Evolutionary conservation across 2,113 vertebrate genomes (phyloP).

Genomic region (Burhinus oedicnemus): DNA sequence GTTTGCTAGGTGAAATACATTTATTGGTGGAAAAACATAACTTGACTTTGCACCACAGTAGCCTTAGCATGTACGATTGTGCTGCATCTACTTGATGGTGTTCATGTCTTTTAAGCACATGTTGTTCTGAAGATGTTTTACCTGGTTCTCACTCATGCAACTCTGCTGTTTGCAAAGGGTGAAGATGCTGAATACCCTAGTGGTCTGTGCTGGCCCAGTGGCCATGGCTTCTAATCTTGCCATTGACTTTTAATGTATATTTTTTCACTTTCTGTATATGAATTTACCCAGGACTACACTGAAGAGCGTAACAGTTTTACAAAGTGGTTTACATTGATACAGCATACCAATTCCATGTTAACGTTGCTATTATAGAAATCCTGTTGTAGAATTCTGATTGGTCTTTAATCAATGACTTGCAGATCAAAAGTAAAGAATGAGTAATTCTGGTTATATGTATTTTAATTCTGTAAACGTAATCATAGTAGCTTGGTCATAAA

Average conservation of each 20-base stretch:
- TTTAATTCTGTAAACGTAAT: background rate
- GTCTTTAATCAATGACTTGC: background rate
- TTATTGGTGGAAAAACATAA: background rate
- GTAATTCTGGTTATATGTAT: background rate
- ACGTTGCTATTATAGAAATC: background rate
- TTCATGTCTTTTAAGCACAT: background rate
- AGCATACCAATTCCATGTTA: background rate
- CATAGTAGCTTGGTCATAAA: background rate
- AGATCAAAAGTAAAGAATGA: background rate
- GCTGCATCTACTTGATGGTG: background rate
- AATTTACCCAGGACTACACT: background rate
- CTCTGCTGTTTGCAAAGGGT: background rate
- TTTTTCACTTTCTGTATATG: background rate
- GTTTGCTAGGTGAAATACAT: background rate
- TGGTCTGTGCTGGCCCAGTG: background rate
- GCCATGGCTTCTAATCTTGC: background rate
- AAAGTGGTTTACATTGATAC: background rate
- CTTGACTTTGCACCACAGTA: background rate
- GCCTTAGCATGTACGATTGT: background rate
- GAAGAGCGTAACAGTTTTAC: background rate
- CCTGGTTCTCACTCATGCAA: background rate
- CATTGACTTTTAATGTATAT: background rate
- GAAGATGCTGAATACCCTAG: background rate
- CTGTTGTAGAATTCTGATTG: background rate
- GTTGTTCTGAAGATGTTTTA: background rate